Conservation (phyloP, 2,797 vertebrate species). For the Argentina silus region DNA sequence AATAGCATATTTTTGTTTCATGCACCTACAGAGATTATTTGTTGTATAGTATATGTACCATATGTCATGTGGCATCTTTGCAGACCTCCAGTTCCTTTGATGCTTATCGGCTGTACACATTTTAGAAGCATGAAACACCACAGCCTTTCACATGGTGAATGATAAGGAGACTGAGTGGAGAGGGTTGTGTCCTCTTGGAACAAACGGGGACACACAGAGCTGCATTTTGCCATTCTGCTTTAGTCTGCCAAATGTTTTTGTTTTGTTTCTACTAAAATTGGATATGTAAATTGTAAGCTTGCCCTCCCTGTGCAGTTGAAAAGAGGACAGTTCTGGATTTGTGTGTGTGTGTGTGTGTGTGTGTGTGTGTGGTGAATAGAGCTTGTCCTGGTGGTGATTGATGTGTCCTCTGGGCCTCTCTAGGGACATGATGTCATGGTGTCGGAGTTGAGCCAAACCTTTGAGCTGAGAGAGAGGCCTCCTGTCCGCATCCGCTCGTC, state of each 20-base stretch:
- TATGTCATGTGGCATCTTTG: too few species aligned
- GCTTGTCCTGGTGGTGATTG: conserved; percentile 38
- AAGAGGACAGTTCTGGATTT: background rate
- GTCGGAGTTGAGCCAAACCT: conserved; percentile 67
- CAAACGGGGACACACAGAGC: background rate
- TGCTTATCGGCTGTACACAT: too few species aligned
- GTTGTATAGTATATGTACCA: too few species aligned
- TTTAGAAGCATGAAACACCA: background rate
- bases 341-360: conserved; percentile 7
- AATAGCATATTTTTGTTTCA: too few species aligned
- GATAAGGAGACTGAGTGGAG: background rate
- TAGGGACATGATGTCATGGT: conserved; percentile 70
- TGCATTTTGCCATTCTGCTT: background rate
- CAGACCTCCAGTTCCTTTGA: too few species aligned
- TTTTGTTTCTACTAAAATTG: conserved; percentile 4
- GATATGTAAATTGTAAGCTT: background rate
- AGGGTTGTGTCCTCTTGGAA: background rate
- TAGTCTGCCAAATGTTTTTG: background rate
- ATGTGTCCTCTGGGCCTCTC: conserved; percentile 30
- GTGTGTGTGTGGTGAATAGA: conserved; percentile 5
- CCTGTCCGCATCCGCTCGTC: background rate
- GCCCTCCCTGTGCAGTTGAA: background rate
- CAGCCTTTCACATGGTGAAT: background rate
- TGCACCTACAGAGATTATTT: too few species aligned
- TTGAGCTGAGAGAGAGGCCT: conserved; percentile 8